Evolutionary conservation across 2,113 vertebrate genomes (phyloP), one percentile per base, ranked within the genome.

Genomic region (Platycercus adscitus): DNA sequence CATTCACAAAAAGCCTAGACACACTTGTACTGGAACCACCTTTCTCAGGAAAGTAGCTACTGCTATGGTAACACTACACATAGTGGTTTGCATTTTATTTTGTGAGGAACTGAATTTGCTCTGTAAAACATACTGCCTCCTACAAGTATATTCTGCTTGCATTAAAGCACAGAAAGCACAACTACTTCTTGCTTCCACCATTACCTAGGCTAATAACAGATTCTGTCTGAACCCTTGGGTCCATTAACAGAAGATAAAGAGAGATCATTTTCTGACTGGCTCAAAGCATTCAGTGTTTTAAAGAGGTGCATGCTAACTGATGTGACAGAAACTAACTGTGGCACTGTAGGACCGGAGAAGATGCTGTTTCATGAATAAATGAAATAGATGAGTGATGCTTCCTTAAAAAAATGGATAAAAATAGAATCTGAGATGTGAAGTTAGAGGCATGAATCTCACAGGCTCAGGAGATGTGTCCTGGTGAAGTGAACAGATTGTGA

Each of bases 291-390:
- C 71, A 2, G 43, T 13, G 46, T 13, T 58, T 33, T 10, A 5
- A 33, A 63, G 52, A 50, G 37, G 20, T 4, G 9, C 14, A 5
- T 8, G 50, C 11, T 70, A 64, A 47, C 68, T 21, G 66, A 6
- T 1, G 11, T 31, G 80, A 39, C 1, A 11, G 63, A 41, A 55
- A 37, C 49, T 29, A 13, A 15, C 84, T 6, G 78, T 46, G 84
- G 85, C 81, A 64, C 81, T 71, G 85, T 17, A 68, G 88, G 84
- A 85, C 84, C 20, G 61, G 41, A 77, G 77, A 56, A 86, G 77
- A 61, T 12, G 47, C 43, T 26, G 3, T 7, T 26, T 37, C 78
- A 29, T 49, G 61, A 76, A 87, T 79, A 85, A 79, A 76, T 50
- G 44, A 60, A 64, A 29, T 0, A 14, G 8, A 21, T 18, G 29